A percentile compares a stretch with the other conserved stretches of the same genome.
Conservation (phyloP, 2,888 invertebrate species). For the Platycheirus rosarum region DNA sequence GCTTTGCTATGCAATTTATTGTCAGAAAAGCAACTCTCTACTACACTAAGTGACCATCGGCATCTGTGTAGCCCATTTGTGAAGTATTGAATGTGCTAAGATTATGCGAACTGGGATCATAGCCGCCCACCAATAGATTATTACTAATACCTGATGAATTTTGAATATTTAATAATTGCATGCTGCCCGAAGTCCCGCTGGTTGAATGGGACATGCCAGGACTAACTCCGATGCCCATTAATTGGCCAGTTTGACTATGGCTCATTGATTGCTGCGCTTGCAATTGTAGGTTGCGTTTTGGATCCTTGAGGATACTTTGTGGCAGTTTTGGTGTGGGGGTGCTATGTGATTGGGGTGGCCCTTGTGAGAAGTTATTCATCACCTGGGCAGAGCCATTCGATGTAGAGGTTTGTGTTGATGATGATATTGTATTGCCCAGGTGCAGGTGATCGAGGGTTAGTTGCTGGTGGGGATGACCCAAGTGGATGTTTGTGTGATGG, state of each 20-base stretch:
- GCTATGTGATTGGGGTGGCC: conserved; percentile 73
- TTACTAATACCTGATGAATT: conserved; percentile 82
- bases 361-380: conserved; percentile 75
- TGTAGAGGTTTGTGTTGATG: conserved; percentile 80
- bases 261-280: conserved; percentile 81
- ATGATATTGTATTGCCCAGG: conserved; percentile 79
- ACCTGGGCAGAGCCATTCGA: conserved; percentile 77
- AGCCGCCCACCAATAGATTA: conserved; percentile 78
- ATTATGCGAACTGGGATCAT: conserved; percentile 80
- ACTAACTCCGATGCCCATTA: conserved; percentile 66
- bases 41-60: conserved; percentile 83
- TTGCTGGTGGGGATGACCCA: conserved; percentile 74
- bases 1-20: conserved; percentile 31
- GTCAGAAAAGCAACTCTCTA: conserved; percentile 55
- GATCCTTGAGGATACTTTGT: conserved; percentile 86
- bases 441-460: conserved; percentile 80
- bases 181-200: conserved; percentile 81
- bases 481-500: conserved; percentile 79
- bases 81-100: conserved; percentile 81
- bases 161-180: conserved; percentile 86
- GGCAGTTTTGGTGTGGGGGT: conserved; percentile 84
- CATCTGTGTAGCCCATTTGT: conserved; percentile 82
- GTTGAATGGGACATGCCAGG: conserved; percentile 49
- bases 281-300: conserved; percentile 85
- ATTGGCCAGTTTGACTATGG: conserved; percentile 58